Conservation (phyloP, 1,140 invertebrate genomes). For the Leucophenga varia region DNA sequence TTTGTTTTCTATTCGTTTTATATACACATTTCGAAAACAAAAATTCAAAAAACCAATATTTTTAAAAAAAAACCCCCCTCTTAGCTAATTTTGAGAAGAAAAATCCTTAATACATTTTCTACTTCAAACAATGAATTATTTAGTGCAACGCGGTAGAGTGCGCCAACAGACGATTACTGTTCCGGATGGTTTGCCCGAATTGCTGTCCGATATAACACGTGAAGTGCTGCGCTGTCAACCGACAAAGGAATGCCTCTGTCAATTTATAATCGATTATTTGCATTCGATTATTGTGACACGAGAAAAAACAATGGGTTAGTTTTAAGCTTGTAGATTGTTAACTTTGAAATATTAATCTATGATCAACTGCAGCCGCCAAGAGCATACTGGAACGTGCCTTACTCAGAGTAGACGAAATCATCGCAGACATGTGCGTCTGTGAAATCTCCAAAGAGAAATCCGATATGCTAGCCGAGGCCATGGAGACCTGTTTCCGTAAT, state of each 20-base stretch:
- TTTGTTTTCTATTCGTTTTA: no score
- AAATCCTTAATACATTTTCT: no score
- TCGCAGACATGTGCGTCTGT: conserved; percentile 44
- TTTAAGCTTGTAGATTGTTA: neutral
- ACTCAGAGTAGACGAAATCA: conserved; percentile 39
- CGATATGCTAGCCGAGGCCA: conserved; percentile 29
- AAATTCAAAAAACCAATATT: no score
- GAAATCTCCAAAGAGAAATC: conserved; percentile 40
- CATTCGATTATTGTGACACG: conserved; percentile 67
- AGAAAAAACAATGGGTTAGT: conserved; percentile 57
- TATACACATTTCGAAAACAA: no score
- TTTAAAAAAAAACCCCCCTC: no score
- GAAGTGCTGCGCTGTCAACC: conserved; percentile 69
- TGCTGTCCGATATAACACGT: conserved; percentile 69
- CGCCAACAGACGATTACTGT: conserved; percentile 45
- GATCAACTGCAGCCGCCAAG: conserved; percentile 32
- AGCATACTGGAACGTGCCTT: conserved; percentile 39
- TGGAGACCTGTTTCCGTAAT: conserved; percentile 49
- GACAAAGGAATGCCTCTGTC: conserved; percentile 59
- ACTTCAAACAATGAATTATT: conserved; percentile 52
- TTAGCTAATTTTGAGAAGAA: no score
- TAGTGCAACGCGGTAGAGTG: conserved; percentile 44
- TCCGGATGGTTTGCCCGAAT: conserved; percentile 68
- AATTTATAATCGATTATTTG: conserved; percentile 70
- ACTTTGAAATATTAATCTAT: neutral